Evolutionary conservation across 2,797 vertebrate species (phyloP).

Genomic region (Platyrinchus mystaceus): DNA sequence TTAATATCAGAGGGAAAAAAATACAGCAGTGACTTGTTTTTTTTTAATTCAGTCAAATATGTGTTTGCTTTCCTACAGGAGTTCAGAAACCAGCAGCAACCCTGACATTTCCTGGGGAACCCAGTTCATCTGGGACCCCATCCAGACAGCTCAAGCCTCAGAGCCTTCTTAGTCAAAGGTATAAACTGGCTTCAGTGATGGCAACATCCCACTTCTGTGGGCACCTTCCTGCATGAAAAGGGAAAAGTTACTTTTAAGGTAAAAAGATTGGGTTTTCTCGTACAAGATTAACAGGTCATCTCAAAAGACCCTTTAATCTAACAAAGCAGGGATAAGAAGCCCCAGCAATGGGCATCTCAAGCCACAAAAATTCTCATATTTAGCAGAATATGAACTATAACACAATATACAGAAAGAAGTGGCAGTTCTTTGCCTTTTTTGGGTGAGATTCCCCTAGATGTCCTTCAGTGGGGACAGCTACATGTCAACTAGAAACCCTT

Average conservation of each 20-base stretch:
- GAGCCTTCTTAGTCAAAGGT: not conserved
- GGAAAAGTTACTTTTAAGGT: not conserved
- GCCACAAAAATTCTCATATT: not conserved
- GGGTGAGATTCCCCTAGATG: not conserved
- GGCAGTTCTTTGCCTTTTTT: not conserved
- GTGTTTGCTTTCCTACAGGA: not conserved
- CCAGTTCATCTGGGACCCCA: not conserved
- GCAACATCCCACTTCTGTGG: not conserved
- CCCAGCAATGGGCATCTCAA: not conserved
- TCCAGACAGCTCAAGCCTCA: not conserved
- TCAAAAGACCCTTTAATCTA: not conserved
- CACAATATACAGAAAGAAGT: not conserved
- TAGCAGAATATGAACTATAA: not conserved
- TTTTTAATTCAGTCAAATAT: not conserved
- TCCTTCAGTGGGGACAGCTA: not conserved
- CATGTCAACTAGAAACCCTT: rapidly evolving
- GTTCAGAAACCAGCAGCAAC: not conserved
- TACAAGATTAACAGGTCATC: not conserved
- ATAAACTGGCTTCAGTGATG: not conserved
- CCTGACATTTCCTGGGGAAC: not conserved
- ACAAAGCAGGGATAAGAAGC: not conserved
- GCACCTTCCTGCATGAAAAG: not conserved
- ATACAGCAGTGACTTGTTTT: not conserved
- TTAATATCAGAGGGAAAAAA: not conserved
- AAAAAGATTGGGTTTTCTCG: rapidly evolving